Evolutionary conservation across 2,888 invertebrate genomes (phyloP).

Genomic region (Drosophila hamatofila): DNA sequence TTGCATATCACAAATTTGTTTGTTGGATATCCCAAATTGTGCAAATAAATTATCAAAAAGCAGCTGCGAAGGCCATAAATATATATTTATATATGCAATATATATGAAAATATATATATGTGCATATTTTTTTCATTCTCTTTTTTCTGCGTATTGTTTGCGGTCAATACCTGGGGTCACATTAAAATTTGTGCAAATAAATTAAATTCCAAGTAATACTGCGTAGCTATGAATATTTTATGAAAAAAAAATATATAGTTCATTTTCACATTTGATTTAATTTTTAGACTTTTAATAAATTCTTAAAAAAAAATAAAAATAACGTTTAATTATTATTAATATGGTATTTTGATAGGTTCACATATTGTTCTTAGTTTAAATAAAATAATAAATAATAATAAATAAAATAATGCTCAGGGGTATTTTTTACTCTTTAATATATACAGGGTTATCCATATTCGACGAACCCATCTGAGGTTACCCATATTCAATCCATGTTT

Average conservation of each 20-base stretch:
- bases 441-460: too few species aligned
- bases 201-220: not conserved
- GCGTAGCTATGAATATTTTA: not conserved
- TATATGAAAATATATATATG: not conserved
- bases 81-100: too few species aligned
- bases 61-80: not conserved
- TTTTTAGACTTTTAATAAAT: too few species aligned
- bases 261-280: not conserved
- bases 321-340: too few species aligned
- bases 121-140: not conserved
- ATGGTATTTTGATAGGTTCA: too few species aligned
- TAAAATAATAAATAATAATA: too few species aligned
- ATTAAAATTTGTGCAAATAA: not conserved
- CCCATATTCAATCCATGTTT: too few species aligned
- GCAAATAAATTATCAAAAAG: constrained; percentile 2
- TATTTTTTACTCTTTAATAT: too few species aligned
- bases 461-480: too few species aligned
- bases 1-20: not conserved
- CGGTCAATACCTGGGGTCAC: constrained; percentile 1
- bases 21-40: not conserved
- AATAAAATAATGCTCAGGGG: too few species aligned
- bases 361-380: too few species aligned
- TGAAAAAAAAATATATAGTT: not conserved
- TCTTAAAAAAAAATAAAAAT: not conserved
- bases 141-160: not conserved